Evolutionary conservation across 2,888 invertebrate genomes (phyloP).

Genomic region (Orchesellides sinensis): DNA sequence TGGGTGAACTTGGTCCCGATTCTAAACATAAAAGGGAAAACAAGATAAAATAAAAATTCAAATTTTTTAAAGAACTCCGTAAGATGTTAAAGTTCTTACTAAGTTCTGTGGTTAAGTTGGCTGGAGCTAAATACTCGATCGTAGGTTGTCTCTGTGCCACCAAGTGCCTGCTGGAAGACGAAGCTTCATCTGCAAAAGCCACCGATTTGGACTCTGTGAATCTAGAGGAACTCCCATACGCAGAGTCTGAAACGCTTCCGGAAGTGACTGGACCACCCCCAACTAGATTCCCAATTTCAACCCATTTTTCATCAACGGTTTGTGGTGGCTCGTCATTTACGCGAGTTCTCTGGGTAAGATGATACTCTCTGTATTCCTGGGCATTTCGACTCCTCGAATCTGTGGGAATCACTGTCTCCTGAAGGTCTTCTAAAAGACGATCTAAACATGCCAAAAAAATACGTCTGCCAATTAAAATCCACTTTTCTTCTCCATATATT

Average conservation of each 20-base stretch:
- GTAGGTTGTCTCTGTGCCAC: slow-evolving; percentile 14
- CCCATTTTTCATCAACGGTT: slow-evolving; percentile 72
- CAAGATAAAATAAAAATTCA: slow-evolving; percentile 5
- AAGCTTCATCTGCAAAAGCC: slow-evolving; percentile 70
- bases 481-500: slow-evolving; percentile 5
- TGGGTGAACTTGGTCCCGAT: slow-evolving; percentile 71
- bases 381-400: slow-evolving; percentile 64
- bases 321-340: slow-evolving; percentile 71
- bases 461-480: neutral
- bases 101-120: slow-evolving; percentile 50
- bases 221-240: slow-evolving; percentile 31
- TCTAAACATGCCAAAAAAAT: slow-evolving; percentile 44
- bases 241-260: slow-evolving; percentile 37
- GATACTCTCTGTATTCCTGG: slow-evolving; percentile 71
- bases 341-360: slow-evolving; percentile 65
- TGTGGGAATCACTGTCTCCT: slow-evolving; percentile 71
- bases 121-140: slow-evolving; percentile 71
- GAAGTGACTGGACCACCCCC: slow-evolving; percentile 52
- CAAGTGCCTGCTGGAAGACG: slow-evolving; percentile 9
- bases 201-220: slow-evolving; percentile 68
- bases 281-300: slow-evolving; percentile 70
- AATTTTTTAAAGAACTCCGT: too few relatives aligned
- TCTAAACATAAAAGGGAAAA: slow-evolving; percentile 34
- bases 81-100: neutral
- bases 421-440: slow-evolving; percentile 73